A percentile compares a stretch with the other conserved stretches of the same genome.
Evolutionary conservation across 2,888 invertebrate genomes (phyloP).

Genomic region (Ophion obscuratus): DNA sequence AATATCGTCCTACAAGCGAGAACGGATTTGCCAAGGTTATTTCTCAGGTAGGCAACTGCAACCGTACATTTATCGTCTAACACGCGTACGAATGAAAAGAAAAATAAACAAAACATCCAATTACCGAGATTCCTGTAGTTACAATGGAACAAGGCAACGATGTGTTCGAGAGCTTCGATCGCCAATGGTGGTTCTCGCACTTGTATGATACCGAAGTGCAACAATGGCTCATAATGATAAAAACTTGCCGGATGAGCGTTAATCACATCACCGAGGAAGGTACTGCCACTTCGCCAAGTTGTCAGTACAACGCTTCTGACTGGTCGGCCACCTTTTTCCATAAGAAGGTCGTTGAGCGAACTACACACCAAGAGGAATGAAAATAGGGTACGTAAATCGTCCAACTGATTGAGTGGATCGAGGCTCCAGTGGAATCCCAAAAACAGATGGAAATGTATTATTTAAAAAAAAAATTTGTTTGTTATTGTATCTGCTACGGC

Average conservation of each 20-base stretch:
- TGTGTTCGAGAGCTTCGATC: slow-evolving; percentile 88
- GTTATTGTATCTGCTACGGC: too few species aligned
- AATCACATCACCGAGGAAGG: slow-evolving; percentile 94
- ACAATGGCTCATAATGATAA: slow-evolving; percentile 95
- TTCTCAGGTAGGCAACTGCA: neutral
- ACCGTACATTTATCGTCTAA: neutral
- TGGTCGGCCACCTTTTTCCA: slow-evolving; percentile 90
- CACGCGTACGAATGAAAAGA: neutral
- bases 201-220: slow-evolving; percentile 93
- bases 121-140: slow-evolving; percentile 89
- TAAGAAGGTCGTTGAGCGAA: slow-evolving; percentile 88
- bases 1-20: slow-evolving; percentile 86
- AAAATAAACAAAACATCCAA: neutral
- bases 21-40: neutral
- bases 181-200: slow-evolving; percentile 90
- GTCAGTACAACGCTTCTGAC: slow-evolving; percentile 92
- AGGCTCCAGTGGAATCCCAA: neutral
- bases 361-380: slow-evolving; percentile 70
- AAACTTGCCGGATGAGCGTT: slow-evolving; percentile 94
- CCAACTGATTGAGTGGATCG: neutral
- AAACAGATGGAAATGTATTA: too few species aligned
- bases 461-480: too few species aligned
- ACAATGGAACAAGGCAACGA: slow-evolving; percentile 91
- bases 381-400: neutral
- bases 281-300: slow-evolving; percentile 96